Base-by-base conservation (phyloP, 2,113 vertebrate species). In the Macroglossus sobrinus region DNA sequence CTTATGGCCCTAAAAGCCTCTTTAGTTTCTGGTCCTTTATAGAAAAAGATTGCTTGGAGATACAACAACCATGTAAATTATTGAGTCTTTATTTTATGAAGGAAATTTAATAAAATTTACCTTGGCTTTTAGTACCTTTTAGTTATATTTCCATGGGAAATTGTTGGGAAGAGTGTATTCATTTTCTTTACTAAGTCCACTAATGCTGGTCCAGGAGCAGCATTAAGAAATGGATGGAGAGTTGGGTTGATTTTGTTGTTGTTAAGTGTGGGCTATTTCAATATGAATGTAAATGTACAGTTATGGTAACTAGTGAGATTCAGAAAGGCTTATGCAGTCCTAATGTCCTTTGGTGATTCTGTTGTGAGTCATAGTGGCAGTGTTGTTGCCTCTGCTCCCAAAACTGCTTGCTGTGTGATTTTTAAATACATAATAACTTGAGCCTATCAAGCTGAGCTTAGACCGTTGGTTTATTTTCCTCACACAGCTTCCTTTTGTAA, bases 401-500 rank as follows among this genome's bases (percentile, higher is more conserved):
- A 91, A 74, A 79, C 43, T 82, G 6, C 85, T 78, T 82, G 6
- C 85, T 78, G 0, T 47, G 22, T 69, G 53, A 78, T 59, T 50
- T 95, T 89, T 89, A 91, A 91, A 71, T 68, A 71, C 24, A 45
- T 50, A 66, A 35, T 78, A 87, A 76, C 64, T 59, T 68, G 68
- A 95, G 57, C 30, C 33, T 93, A 4, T 47, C 55, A 81, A 93
- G n/a, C 45, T 63, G 57, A 59, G 53, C n/a, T 74, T 91, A 75
- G 59, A 74, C 45, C 38, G 7, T 80, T 84, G 45, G 15, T 93
- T 84, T 91, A 79, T 91, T 78, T 96, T 89, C 61, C 82, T 93
- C 94, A 53, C 22, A 53, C 33, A 84, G 55, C 75, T 96, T 92
- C 26, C 53, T 94, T 89, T 92, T 53, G 19, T 89, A 79, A 92